phyloP scores from a whole-genome alignment of 2,797 vertebrate species.

The Clarias fuscus region DNA sequence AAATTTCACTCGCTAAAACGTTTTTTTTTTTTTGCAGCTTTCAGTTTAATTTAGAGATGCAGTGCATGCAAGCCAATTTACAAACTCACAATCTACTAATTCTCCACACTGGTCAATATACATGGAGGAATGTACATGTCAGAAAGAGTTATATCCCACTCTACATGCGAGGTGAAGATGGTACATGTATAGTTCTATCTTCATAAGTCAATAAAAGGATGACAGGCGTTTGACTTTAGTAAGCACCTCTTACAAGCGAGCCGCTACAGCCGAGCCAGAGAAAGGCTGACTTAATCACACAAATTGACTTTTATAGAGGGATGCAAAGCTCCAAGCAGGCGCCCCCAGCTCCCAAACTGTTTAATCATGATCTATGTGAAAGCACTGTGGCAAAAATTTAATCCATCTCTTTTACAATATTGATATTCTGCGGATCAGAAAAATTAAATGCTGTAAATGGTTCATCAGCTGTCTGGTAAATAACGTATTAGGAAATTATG shows the following conservation, averaged over 20 bases:
- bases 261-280: constrained; percentile 65
- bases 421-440: constrained; percentile 70
- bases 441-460: constrained; percentile 57
- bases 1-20: too few relatives aligned
- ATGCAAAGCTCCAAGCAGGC: constrained; percentile 59
- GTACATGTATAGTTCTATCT: constrained; percentile 55
- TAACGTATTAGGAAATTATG: constrained; percentile 25
- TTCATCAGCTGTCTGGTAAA: constrained; percentile 41
- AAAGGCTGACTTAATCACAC: constrained; percentile 72
- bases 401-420: constrained; percentile 67
- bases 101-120: constrained; percentile 39
- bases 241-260: constrained; percentile 58
- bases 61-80: constrained; percentile 10
- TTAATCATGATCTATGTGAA: constrained; percentile 71
- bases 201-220: constrained; percentile 67
- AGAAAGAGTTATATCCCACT: constrained; percentile 37
- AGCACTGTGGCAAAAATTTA: constrained; percentile 67
- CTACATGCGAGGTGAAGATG: constrained; percentile 42
- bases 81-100: constrained; percentile 17
- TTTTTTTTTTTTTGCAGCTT: too few relatives aligned
- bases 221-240: constrained; percentile 67
- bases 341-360: constrained; percentile 63
- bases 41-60: not conserved
- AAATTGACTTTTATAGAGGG: constrained; percentile 73
- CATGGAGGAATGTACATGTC: constrained; percentile 1